Base-by-base conservation (phyloP, 2,113 vertebrate species). In the Hiodon tergisus region DNA sequence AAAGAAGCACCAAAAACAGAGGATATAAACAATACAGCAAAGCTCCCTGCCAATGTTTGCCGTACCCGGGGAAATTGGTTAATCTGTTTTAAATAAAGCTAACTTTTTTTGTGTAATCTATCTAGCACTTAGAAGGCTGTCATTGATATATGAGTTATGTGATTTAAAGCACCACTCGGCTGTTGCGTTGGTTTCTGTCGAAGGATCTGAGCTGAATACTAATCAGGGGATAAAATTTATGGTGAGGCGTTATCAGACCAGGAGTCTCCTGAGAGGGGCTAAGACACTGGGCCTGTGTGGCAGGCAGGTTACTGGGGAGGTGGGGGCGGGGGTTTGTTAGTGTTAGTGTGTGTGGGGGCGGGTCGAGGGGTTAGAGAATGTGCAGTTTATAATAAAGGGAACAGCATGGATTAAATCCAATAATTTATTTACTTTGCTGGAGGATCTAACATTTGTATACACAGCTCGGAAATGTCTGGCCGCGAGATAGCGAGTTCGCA, bases 71-170 rank as follows among this genome's bases (percentile, higher is more conserved):
- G 86, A 92, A 93, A 92, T 90, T 80, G 87, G 87, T 89, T 93
- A 93, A 93, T 93, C 86, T 89, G 88, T 93, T 93, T 91, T 92
- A 94, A 93, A 88, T 92, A 92, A 93, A 91, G 87, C 89, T 92
- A 91, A 91, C 89, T 93, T 94, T 79, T 92, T 31, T 31, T 31
- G 31, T 31, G 88, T 91, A 93, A 93, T 93, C 87, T 92, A 90
- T 89, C 88, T 86, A 88, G 84, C 89, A 86, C 89, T 92, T 91
- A 83, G 76, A 92, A 87, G 92, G 91, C 89, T 93, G 91, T 90
- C 91, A 93, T 90, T 93, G 91, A 93, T 94, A 90, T 93, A 93
- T 93, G 92, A 93, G 92, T 93, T 93, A 92, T 92, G 89, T 90
- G 89, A 90, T 91, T 92, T 90, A 90, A 91, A 88, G 85, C 88